Evolutionary conservation across 37 sponge, comb jelly and placozoan species (phyloP), one percentile per base, ranked within the genome.

Genomic region (Geodia barretti): DNA sequence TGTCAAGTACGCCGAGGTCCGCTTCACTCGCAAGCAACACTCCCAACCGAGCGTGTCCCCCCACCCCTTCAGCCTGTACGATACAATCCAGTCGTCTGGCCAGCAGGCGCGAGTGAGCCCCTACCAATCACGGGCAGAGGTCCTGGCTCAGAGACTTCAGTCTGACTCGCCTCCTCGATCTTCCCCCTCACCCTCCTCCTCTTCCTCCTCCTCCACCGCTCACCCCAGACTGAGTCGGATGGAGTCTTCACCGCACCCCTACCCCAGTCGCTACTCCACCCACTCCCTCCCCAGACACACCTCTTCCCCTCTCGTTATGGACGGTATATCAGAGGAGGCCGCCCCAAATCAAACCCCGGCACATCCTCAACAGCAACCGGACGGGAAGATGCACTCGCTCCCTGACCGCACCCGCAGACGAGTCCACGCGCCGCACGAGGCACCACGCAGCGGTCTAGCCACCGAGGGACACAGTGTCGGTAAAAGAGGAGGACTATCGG

Each of bases 1-100:
- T 64, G 79, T 88, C 26, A 83, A 88, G n/a, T 88, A 88, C 64
- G 84, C 84, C 3, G 84, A 88, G 34, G 64, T 88, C 4, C 58
- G 78, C 0, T 88, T 88, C 36, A 35, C 38, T 0, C 76, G 64
- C 26, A 5, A 5, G 4, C 32, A 5, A 5, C 5, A 7, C 19
- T 72, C 74, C 2, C 33, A 23, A 32, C 14, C 64, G 2, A 61
- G 4, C 3, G 20, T 33, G 20, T 62, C 40, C 61, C 76, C 71
- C 29, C 81, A 81, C 33, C 79, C 79, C 4, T 72, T 81, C 63
- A 70, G 72, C 41, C 17, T 38, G 20, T 78, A 78, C 31, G 79
- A 78, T 31, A 38, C 38, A 17, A 59, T 79, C 30, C 69, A 66
- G 4, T 23, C 78, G 28, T 25, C 23, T 7, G 20, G 70, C 68